These are phyloP conservation scores for Nemotelus pantherinus DNA, from an alignment of 2,888 invertebrate species.

Conservation along the genomic window DNA sequence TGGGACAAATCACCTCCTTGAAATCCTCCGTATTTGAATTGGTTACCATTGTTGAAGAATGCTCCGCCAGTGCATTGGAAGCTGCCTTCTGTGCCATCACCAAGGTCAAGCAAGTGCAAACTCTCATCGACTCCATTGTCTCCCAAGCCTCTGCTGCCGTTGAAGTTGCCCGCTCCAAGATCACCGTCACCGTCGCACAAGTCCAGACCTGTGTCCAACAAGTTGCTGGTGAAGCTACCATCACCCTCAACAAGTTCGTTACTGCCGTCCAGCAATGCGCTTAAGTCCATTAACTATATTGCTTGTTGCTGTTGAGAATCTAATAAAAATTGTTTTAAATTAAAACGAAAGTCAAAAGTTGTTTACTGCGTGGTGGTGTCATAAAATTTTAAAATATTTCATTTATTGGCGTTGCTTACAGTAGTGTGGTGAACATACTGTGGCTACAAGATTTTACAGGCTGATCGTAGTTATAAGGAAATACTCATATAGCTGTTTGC, in stretches of 20 bases:
- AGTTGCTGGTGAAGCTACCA: slow-evolving; percentile 27
- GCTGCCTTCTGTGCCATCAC: slow-evolving; percentile 16
- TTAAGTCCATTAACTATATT: slow-evolving; percentile 1
- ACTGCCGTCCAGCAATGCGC: slow-evolving; percentile 28
- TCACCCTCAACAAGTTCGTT: slow-evolving; percentile 25
- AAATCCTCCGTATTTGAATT: not conserved
- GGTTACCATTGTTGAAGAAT: slow-evolving; percentile 14
- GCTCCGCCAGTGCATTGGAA: not conserved
- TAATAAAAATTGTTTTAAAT: slow-evolving; percentile 18
- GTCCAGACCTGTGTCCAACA: slow-evolving; percentile 22
- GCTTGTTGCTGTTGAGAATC: slow-evolving; percentile 22
- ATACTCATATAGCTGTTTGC: no score
- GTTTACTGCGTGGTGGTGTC: no score
- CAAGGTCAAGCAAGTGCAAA: not conserved
- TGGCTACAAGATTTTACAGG: no score
- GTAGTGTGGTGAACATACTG: no score
- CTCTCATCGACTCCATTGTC: slow-evolving; percentile 2
- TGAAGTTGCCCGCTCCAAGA: not conserved
- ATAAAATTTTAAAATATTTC: no score
- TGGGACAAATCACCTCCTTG: slow-evolving; percentile 2
- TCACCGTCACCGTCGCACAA: not conserved
- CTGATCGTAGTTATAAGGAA: no score
- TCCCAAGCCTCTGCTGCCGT: slow-evolving; percentile 5
- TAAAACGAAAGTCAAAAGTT: not conserved
- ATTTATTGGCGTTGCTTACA: no score